Base-by-base conservation (phyloP, 2,113 vertebrate species). In the Bettongia penicillata region DNA sequence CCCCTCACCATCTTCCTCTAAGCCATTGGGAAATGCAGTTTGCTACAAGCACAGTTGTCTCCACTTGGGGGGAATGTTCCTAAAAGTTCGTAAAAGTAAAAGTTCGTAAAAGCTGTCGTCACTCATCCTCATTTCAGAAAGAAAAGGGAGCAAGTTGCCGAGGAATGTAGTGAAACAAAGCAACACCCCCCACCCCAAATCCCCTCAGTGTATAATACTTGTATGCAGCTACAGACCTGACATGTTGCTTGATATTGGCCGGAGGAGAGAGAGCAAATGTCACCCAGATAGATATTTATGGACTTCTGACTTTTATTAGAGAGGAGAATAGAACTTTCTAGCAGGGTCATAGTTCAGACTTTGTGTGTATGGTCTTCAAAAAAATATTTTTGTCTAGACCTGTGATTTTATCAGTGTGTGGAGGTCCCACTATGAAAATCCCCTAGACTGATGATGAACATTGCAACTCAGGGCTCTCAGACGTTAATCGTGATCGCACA, bases 1-100 rank as follows among this genome's bases (percentile, higher is more conserved):
- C 98, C 98, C 98, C 98, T 98, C 98, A 97, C 98, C 98, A 99
- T 98, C 95, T 93, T 98, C 98, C 98, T 98, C 98, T 98, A 98
- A 98, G 98, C 98, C 99, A 98, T 98, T 99, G 99, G 98, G 98
- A 98, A 98, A 98, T 97, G 98, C 96, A 98, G 98, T 98, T 98
- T 97, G 97, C 97, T 97, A 97, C 97, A 97, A 94, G 93, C 6
- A 96, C 98, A 96, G 94, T 98, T 98, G 19, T 98, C 98, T 98
- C 98, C 98, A 99, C 98, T 99, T 98, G 97, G 98, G 98, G 98
- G 98, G 98, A 99, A 98, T 91, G 91, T 98, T 98, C 98, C 96
- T 98, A 98, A 98, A 98, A 98, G 94, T 2, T 96, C n/a, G n/a
- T n/a, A n/a, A n/a, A n/a, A n/a, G n/a, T n/a, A n/a, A n/a, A n/a